Evolutionary conservation across 2,113 vertebrate species (phyloP).

Genomic region (Silurus asotus): DNA sequence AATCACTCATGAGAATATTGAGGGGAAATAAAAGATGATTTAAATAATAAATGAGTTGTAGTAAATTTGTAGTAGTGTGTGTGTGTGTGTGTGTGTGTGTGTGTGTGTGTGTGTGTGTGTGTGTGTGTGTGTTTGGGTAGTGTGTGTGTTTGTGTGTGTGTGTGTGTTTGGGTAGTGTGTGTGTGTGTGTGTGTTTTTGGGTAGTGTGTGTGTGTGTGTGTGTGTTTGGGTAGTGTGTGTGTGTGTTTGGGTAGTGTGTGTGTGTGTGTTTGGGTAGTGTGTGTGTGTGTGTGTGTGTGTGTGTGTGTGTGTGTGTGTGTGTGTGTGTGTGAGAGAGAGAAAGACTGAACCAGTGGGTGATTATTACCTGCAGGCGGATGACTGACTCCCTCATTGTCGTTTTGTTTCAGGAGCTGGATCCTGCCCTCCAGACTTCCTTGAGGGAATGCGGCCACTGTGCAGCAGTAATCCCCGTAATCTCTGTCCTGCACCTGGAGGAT

Average conservation of each 20-base stretch:
- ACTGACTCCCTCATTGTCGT: not conserved
- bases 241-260: not conserved
- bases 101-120: too few relatives aligned
- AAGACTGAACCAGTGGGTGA: not conserved
- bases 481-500: slow-evolving; percentile 20
- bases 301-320: not conserved
- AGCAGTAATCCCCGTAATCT: slow-evolving; percentile 44
- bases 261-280: not conserved
- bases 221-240: not conserved
- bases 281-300: not conserved
- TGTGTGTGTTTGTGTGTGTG: not conserved
- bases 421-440: slow-evolving; percentile 16
- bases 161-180: not conserved
- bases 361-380: not conserved
- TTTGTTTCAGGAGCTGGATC: not conserved
- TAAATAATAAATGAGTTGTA: not conserved
- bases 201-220: not conserved
- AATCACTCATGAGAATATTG: not conserved
- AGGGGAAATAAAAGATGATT: not conserved
- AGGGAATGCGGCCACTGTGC: slow-evolving; percentile 37
- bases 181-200: not conserved
- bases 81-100: too few relatives aligned
- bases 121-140: not conserved
- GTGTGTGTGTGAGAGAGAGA: not conserved
- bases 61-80: too few relatives aligned